phyloP scores from a whole-genome alignment of 37 sponge, comb jelly and placozoan genomes.

The Halisarca cf. caerulea region DNA sequence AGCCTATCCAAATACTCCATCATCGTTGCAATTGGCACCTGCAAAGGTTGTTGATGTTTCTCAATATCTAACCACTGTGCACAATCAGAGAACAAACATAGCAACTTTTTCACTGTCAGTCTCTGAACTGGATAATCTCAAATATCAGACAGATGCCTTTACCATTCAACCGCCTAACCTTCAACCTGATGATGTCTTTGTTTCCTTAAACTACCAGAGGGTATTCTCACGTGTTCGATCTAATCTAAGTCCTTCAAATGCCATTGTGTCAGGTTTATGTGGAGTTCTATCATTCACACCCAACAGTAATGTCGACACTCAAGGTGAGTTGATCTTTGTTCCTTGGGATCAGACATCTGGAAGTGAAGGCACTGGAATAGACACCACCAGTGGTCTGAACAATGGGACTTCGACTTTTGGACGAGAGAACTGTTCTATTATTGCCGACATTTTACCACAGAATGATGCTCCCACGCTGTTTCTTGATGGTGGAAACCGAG shows the following conservation, averaged over 20 bases:
- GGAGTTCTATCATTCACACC: constrained; percentile 54
- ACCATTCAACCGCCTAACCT: neutral
- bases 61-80: neutral
- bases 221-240: neutral
- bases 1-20: neutral
- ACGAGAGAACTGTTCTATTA: constrained; percentile 19
- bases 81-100: neutral
- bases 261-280: constrained; percentile 28
- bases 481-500: constrained; percentile 35
- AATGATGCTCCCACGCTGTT: constrained; percentile 64
- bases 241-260: neutral
- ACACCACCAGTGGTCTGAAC: constrained; percentile 28
- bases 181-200: neutral
- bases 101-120: neutral
- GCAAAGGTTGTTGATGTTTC: neutral
- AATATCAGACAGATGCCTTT: neutral
- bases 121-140: neutral
- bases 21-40: neutral
- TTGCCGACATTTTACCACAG: constrained; percentile 29
- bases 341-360: constrained; percentile 72
- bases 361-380: constrained; percentile 20
- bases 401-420: constrained; percentile 51
- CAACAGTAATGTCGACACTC: constrained; percentile 16
- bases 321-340: constrained; percentile 18
- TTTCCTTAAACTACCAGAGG: too few relatives aligned